Conservation (phyloP, 2,888 invertebrate species). For the Koerneria pararmatus region DNA sequence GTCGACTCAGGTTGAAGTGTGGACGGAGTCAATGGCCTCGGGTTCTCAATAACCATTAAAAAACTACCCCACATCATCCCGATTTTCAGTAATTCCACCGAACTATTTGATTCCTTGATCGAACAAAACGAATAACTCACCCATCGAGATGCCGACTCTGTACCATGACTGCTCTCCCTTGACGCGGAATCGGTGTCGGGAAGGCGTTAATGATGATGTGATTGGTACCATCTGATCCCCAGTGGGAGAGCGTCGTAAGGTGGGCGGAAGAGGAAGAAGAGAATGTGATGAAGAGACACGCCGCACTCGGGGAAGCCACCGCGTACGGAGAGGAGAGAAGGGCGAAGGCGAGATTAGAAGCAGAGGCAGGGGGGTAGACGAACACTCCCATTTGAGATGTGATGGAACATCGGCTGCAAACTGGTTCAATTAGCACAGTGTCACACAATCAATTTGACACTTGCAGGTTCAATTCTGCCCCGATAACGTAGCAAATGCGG, state of each 20-base stretch:
- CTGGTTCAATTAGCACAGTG: too few species aligned
- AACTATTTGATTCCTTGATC: too few species aligned
- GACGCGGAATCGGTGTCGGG: background rate
- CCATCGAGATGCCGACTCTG: background rate
- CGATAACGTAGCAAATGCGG: too few species aligned
- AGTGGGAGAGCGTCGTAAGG: background rate
- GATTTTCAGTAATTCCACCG: too few species aligned
- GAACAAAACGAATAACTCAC: background rate
- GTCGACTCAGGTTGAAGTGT: too few species aligned
- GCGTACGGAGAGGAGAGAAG: background rate
- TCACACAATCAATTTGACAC: too few species aligned
- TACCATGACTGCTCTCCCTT: background rate
- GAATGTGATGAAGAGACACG: background rate
- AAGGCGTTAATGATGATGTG: slow-evolving; percentile 9
- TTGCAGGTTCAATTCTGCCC: too few species aligned
- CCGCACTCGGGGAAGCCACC: background rate
- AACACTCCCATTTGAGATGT: slow-evolving; percentile 33
- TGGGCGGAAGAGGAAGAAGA: background rate
- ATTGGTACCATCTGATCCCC: slow-evolving; percentile 7
- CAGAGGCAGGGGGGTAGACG: slow-evolving; percentile 26
- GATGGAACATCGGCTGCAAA: slow-evolving; percentile 39
- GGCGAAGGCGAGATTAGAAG: background rate
- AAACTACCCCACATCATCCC: too few species aligned
- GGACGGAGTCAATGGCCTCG: too few species aligned
- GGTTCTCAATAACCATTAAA: too few species aligned